Conservation (phyloP, 1,140 invertebrate species). For the Orchestia grillus region DNA sequence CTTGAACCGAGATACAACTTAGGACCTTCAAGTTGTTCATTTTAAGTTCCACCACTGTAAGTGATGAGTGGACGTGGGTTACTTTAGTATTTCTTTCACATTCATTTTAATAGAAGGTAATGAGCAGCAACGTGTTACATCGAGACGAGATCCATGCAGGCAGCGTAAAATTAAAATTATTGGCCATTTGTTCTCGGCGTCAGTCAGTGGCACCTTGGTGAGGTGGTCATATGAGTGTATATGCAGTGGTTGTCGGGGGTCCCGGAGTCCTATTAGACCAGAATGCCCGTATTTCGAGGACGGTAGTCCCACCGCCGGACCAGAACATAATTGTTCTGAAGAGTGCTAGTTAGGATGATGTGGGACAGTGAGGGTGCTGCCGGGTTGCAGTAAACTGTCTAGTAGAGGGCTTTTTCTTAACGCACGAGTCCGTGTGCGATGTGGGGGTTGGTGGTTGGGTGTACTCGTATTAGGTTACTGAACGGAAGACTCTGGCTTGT, state of each 20-base stretch:
- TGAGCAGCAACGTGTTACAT: background rate
- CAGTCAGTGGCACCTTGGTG: background rate
- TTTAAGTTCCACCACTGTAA: background rate
- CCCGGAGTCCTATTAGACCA: background rate
- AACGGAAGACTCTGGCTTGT: background rate
- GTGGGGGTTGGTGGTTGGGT: background rate
- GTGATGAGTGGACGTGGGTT: background rate
- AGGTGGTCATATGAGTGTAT: background rate
- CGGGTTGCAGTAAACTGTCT: too few relatives aligned
- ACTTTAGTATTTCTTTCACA: background rate
- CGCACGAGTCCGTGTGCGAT: too few relatives aligned
- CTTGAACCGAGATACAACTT: background rate
- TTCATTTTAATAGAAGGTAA: background rate
- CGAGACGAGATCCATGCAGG: too few relatives aligned
- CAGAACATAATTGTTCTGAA: background rate
- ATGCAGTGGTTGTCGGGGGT: background rate
- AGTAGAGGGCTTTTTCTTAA: too few relatives aligned
- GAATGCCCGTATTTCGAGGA: background rate
- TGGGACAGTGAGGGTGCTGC: too few relatives aligned
- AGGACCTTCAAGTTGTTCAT: background rate
- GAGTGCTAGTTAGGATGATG: background rate
- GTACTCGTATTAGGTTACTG: background rate
- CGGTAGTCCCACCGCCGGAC: too few relatives aligned
- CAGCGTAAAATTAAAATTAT: too few relatives aligned
- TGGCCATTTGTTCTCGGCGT: background rate